phyloP scores from a whole-genome alignment of 2,797 vertebrate genomes.

The Agapornis canus region DNA sequence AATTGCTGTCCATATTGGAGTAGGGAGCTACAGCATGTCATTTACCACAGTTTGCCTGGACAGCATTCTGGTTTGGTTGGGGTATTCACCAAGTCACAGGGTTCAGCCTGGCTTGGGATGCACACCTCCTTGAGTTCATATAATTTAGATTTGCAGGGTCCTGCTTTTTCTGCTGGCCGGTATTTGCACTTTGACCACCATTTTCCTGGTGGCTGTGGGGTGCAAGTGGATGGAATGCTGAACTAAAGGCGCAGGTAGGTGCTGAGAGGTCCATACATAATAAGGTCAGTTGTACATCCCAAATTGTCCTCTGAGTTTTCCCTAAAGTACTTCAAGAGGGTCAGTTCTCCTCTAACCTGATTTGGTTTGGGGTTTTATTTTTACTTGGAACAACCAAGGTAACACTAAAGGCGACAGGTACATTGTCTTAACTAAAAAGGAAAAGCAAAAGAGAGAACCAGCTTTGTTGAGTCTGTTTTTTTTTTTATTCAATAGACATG shows the following conservation, averaged over 20 bases:
- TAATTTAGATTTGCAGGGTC: neutral
- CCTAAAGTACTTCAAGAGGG: neutral
- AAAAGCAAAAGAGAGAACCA: neutral
- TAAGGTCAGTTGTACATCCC: neutral
- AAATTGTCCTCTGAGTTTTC: neutral
- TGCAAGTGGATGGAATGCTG: neutral
- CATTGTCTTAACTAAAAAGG: neutral
- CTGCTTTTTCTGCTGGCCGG: neutral
- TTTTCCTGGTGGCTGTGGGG: neutral
- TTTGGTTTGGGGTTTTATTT: neutral
- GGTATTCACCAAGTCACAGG: neutral
- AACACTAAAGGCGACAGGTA: accelerated
- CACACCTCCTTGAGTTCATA: neutral
- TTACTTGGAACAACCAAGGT: neutral
- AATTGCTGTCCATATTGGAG: neutral
- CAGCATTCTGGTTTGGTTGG: neutral
- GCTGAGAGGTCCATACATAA: neutral
- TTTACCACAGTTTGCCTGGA: neutral
- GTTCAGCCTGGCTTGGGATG: neutral
- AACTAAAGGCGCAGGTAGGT: neutral
- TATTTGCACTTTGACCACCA: neutral
- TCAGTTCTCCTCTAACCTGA: neutral
- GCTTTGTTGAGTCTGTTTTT: neutral
- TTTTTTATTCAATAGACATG: neutral
- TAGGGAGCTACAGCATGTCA: accelerated